Evolutionary conservation across 2,113 vertebrate genomes (phyloP), one percentile per base, ranked within the genome.

Genomic region (Rousettus leschenaultii): DNA sequence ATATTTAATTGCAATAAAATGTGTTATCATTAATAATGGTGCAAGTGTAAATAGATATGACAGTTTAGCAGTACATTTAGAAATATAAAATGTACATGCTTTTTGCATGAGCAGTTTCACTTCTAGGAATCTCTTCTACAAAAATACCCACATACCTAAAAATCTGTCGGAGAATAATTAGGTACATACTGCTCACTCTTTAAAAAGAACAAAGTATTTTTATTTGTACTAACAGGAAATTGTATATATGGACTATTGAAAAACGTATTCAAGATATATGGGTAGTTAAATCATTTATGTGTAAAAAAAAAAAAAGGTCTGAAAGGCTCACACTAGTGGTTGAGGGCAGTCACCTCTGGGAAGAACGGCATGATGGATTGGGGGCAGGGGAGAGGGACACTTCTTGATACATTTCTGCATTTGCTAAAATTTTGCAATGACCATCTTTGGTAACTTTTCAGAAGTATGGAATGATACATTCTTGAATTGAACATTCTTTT

Each of bases 41-140:
- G 15, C 45, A 73, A 55, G n/a, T 89, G 7, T 86, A 48, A 86
- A 35, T 65, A 94, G 48, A 9, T 66, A 66, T 22, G 10, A 75
- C 61, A 83, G 38, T 73, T 95, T 73, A 35, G 30, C 78, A 86
- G 35, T n/a, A 70, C 63, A 28, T 43, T 74, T 73, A 87, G 43
- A 82, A 92, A 75, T 65, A 65, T 63, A 45, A 92, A 89, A 73
- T 48, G 19, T 35, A 33, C 59, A 3, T 89, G 57, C 48, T 65
- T 83, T 89, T 86, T 65, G 26, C 48, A 57, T 89, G 86, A 95
- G 33, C 33, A 78, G 7, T 40, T 26, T 28, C 7, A 48, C 61
- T 95, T 68, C 55, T 74, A 73, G 83, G 38, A 80, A 61, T 93
- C 78, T 86, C 22, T 61, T 93, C 40, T 86, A 28, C 35, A 91